Base-by-base conservation (phyloP, 2,113 vertebrate species). In the Cichladusa arquata region DNA sequence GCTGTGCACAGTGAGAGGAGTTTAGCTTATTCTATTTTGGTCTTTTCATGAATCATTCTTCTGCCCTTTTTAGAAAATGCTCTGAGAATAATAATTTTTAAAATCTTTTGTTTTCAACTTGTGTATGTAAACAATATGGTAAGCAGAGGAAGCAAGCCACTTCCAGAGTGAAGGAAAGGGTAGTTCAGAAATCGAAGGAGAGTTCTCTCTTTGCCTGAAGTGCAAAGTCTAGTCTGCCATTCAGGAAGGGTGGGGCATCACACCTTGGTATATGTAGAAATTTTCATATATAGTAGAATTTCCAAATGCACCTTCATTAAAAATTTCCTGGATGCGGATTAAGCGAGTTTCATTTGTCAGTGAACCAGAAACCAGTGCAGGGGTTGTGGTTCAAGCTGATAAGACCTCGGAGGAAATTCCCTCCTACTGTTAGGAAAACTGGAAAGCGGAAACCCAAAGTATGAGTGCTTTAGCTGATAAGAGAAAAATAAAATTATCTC, bases 321-420 rank as follows among this genome's bases (percentile, higher is more conserved):
- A 97, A 79, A 38, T 86, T 91, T 77, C 72, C 60, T 64, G 22
- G 71, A 61, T 88, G 44, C 38, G 33, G 76, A 96, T 95, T 94
- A 94, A 95, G 83, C 81, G 85, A 94, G 34, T 78, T 54, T 90
- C 96, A 97, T 97, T 97, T 94, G 69, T 96, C 94, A 93, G 65
- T 72, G 89, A 97, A 95, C 71, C 65, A 97, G 77, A 96, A 97
- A 93, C 81, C 69, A 78, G 51, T 50, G 11, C 34, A 92, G 91
- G 67, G 90, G 95, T 97, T 98, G 97, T 98, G 98, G 92, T 95
- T 98, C 95, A 95, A 94, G 90, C 95, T 98, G 98, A 98, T 98
- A 98, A 98, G 95, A 56, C 57, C 40, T 84, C 92, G 72, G 85
- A 98, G 98, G 98, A 98, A 98, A 98, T 98, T 97, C 97, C 94